A percentile compares a stretch with the other conserved stretches of the same genome.
phyloP scores from a whole-genome alignment of 2,113 vertebrate genomes.

The Rissa tridactyla region DNA sequence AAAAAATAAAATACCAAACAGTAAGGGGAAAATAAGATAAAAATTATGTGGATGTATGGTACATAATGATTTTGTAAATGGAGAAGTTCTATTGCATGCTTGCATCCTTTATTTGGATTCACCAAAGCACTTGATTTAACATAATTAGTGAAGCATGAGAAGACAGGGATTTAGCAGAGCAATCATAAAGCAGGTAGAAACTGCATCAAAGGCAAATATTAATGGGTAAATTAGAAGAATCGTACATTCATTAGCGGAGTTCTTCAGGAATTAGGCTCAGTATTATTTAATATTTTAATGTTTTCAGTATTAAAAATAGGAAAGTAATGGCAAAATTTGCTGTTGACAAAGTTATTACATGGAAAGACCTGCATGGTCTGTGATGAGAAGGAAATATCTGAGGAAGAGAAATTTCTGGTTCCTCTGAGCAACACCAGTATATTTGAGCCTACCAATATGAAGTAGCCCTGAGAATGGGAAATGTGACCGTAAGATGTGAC shows the following conservation, averaged over 20 bases:
- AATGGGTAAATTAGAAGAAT: background rate
- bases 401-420: background rate
- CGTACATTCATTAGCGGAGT: background rate
- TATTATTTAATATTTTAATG: background rate
- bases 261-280: background rate
- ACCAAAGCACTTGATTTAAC: background rate
- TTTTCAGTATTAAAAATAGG: background rate
- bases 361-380: background rate
- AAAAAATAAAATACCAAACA: background rate
- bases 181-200: background rate
- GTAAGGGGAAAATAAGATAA: background rate
- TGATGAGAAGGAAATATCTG: background rate
- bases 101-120: background rate
- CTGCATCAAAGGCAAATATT: background rate
- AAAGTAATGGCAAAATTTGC: background rate
- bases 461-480: background rate
- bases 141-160: background rate
- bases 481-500: too few species aligned
- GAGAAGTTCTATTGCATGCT: background rate
- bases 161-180: background rate
- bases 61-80: background rate
- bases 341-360: background rate
- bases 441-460: background rate
- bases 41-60: background rate
- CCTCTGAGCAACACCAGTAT: background rate